Evolutionary conservation across 2,113 vertebrate genomes (phyloP), one percentile per base, ranked within the genome.

Genomic region (Salvelinus fontinalis): DNA sequence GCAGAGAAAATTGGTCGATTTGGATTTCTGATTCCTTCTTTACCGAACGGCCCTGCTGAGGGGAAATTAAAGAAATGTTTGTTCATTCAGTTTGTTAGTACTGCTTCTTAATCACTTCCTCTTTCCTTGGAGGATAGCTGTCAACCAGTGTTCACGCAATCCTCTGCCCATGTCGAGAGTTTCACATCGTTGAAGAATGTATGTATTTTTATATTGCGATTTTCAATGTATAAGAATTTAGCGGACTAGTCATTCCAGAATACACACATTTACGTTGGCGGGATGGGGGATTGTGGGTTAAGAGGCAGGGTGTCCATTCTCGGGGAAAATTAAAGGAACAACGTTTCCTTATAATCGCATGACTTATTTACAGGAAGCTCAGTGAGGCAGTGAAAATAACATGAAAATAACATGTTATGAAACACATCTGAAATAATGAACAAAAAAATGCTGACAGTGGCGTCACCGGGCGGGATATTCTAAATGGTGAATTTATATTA

Each of bases 401-500:
- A 26, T 71, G 39, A 67, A 77, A 78, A 83, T 81, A 72, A 78
- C n/a, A 48, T 75, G 44, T 78, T 85, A 88, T 83, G 80, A 86
- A 88, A 85, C 75, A 82, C 81, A 72, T 88, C 83, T 70, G 67
- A 77, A 85, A 79, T 80, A 71, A 86, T 86, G 62, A 81, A 83
- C 79, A 78, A 51, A 51, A 8, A 9, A 2, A 16, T n/a, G 67
- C 77, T 69, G 70, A 71, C 66, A 65, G 8, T 44, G 2, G 2
- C 8, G 9, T 44, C 39, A 44, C 39, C 8, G 39, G 9, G 39
- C 9, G 34, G 34, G 34, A 34, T 7, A 34, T 34, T 34, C 34
- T 34, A 34, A 34, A 7, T 7, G 34, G 34, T 81, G 78, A 82
- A 80, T 65, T 75, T 67, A 79, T 68, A 83, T 44, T n/a, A n/a